phyloP scores from a whole-genome alignment of 2,888 invertebrate species.

The Drosophila pseudotalamancana region DNA sequence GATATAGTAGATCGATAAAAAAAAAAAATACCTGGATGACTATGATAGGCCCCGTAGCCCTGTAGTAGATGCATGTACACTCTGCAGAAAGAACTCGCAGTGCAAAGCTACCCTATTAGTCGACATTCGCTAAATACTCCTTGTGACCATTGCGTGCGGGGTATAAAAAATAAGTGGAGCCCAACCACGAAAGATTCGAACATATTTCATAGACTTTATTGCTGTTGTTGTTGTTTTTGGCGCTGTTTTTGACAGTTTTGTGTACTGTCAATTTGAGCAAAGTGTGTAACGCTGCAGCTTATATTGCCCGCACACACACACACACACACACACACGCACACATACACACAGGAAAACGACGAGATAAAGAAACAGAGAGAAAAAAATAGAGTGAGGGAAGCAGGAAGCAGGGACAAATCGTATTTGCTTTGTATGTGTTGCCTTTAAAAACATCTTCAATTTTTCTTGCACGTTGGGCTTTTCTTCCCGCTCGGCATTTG shows the following conservation, averaged over 20 bases:
- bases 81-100: too few species aligned
- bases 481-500: background rate
- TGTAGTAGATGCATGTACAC: too few species aligned
- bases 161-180: constrained; percentile 21
- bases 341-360: background rate
- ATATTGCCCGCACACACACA: constrained; percentile 34
- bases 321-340: constrained; percentile 9
- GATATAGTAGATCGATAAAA: too few species aligned
- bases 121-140: too few species aligned
- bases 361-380: background rate
- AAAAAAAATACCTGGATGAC: too few species aligned
- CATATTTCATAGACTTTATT: constrained; percentile 56
- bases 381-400: background rate
- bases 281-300: constrained; percentile 63
- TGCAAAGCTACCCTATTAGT: too few species aligned
- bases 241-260: constrained; percentile 75
- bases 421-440: constrained; percentile 41
- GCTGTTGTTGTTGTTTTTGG: constrained; percentile 32
- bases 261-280: constrained; percentile 77
- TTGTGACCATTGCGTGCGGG: background rate
- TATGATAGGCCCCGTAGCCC: too few species aligned
- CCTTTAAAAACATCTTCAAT: constrained; percentile 79
- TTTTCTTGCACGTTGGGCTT: constrained; percentile 63
- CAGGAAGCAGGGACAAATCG: constrained; percentile 34
- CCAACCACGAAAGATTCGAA: constrained; percentile 43